Evolutionary conservation across 92 coral and sea anemone species (phyloP), one percentile per base, ranked within the genome.

Genomic region (Ricordea florida): DNA sequence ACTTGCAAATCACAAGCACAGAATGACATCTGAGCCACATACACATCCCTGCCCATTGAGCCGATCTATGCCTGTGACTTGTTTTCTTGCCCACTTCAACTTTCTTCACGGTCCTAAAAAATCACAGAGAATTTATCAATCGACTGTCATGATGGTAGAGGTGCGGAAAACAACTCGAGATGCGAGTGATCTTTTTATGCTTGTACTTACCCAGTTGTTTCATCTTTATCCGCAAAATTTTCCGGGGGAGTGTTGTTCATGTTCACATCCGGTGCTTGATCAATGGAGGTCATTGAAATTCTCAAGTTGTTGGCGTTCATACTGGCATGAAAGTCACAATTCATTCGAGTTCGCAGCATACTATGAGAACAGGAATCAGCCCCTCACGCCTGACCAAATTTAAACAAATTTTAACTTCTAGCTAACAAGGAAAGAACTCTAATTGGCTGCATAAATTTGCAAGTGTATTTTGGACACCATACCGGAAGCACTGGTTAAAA

Each of bases 1-100:
- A 46, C 5, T 46, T 46, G 53, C 53, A 46, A 46, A 46, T n/a
- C 53, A 46, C 53, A 46, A 46, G 53, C 53, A 46, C 53, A 55
- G 62, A 29, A 55, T 55, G 18, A 10, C 32, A 25, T 29, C 32
- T 16, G 40, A 55, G 29, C 62, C 62, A 55, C 62, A 55, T 24
- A 28, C 40, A 55, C 29, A 55, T 55, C 35, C 38, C 8, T 55
- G 62, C 9, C 62, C 62, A 16, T 55, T 29, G 21, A 16, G 62
- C 29, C 33, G 62, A 28, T 55, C 62, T 6, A 55, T 40, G 46
- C 62, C 62, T 27, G 44, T 20, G 52, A 22, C 49, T 0, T 10
- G 1, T 22, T 62, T 44, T 35, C n/a, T 62, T 62, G 32, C 51
- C 69, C 7, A 62, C 48, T 62, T 56, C 36, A 24, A 23, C 62